phyloP scores from a whole-genome alignment of 2,113 vertebrate species.

The Misgurnus mizolepis region DNA sequence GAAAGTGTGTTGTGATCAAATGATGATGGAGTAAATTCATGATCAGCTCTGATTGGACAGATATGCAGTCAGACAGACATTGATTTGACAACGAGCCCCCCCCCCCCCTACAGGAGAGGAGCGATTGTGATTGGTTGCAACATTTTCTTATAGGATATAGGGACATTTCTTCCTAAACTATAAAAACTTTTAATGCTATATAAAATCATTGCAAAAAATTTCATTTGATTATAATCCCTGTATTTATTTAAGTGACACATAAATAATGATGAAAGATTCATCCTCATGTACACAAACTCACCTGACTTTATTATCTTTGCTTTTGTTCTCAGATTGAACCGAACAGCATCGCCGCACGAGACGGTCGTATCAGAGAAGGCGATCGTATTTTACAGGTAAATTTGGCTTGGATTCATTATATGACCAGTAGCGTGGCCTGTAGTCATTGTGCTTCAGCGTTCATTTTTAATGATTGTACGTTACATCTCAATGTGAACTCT shows the following conservation, averaged over 20 bases:
- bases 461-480: conserved; percentile 73
- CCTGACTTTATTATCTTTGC: background rate
- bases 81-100: conserved; percentile 65
- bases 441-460: conserved; percentile 63
- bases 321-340: conserved; percentile 83
- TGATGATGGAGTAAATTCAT: conserved; percentile 66
- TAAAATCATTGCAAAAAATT: too few relatives aligned
- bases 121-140: conserved; percentile 51
- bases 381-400: conserved; percentile 94
- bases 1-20: conserved; percentile 33
- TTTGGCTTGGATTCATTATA: conserved; percentile 50
- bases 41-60: conserved; percentile 60
- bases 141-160: too few relatives aligned
- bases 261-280: too few relatives aligned
- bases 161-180: too few relatives aligned
- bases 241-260: too few relatives aligned
- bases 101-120: conserved; percentile 60
- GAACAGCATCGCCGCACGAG: conserved; percentile 92
- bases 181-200: too few relatives aligned
- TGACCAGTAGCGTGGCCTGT: conserved; percentile 51
- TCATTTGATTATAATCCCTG: too few relatives aligned
- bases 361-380: conserved; percentile 92
- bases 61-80: conserved; percentile 71
- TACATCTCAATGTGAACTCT: conserved; percentile 60
- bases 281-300: too few relatives aligned